Evolutionary conservation across 2,888 invertebrate genomes (phyloP).

Genomic region (Heliconius hortense): DNA sequence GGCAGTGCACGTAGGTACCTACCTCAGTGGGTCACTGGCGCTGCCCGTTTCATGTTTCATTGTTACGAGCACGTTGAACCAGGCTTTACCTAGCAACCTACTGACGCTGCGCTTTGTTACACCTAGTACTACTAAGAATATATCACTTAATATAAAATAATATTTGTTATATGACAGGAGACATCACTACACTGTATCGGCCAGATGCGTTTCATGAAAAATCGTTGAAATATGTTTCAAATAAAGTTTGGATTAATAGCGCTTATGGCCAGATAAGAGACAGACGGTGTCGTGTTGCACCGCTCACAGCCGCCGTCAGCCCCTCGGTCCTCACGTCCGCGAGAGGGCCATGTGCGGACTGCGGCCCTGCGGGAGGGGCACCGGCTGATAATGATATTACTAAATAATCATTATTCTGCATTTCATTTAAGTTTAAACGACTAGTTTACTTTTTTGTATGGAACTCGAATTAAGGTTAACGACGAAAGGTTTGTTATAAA

Average conservation of each 20-base stretch:
- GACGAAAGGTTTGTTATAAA: slow-evolving; percentile 7
- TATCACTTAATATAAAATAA: not conserved
- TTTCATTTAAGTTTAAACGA: not conserved
- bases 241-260: not conserved
- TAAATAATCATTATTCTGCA: not conserved
- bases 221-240: slow-evolving; percentile 4
- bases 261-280: not conserved
- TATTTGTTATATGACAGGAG: not conserved
- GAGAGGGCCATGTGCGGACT: slow-evolving; percentile 16
- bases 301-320: not conserved
- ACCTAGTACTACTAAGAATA: not conserved
- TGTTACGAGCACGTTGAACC: slow-evolving; percentile 14
- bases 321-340: not conserved
- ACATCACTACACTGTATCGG: not conserved
- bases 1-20: not conserved
- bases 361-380: not conserved
- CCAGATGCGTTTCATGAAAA: not conserved
- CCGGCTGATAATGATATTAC: not conserved
- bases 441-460: not conserved
- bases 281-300: slow-evolving; percentile 6
- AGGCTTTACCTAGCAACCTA: slow-evolving; percentile 20
- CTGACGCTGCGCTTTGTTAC: not conserved
- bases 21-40: slow-evolving; percentile 32
- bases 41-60: slow-evolving; percentile 36
- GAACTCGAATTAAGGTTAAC: not conserved